phyloP scores from a whole-genome alignment of 2,888 invertebrate genomes.

The Rhorus exstirpatorius region DNA sequence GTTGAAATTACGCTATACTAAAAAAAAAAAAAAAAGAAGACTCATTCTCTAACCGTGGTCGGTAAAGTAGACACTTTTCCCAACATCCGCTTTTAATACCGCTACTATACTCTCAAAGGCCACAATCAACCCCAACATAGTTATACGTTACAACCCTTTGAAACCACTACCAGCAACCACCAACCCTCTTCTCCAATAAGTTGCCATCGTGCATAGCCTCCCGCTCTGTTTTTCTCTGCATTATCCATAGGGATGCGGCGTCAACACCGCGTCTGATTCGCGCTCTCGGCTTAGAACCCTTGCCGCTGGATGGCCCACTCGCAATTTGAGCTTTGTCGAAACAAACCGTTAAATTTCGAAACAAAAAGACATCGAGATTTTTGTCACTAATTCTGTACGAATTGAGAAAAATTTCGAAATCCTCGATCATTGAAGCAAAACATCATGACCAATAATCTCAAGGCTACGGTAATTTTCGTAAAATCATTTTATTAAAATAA shows the following conservation, averaged over 20 bases:
- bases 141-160: constrained; percentile 1
- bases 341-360: background rate
- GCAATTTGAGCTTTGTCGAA: too few species aligned
- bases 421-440: too few species aligned
- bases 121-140: constrained; percentile 17
- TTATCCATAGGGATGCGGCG: constrained; percentile 34
- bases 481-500: too few species aligned
- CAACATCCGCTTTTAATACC: constrained; percentile 28
- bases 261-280: constrained; percentile 31
- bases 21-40: constrained; percentile 37
- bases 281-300: constrained; percentile 63
- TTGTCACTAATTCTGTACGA: too few species aligned
- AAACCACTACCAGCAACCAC: constrained; percentile 10
- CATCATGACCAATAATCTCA: too few species aligned
- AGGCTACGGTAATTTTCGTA: too few species aligned
- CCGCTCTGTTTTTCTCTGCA: constrained; percentile 32
- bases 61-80: constrained; percentile 57
- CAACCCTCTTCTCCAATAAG: constrained; percentile 3
- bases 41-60: constrained; percentile 32
- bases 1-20: too few species aligned
- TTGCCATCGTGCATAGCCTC: background rate
- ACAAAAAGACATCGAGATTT: too few species aligned
- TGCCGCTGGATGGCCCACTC: constrained; percentile 66
- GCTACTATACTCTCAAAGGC: background rate
- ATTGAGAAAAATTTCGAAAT: too few species aligned